These are phyloP conservation scores for Tetramorium alpestre DNA, from an alignment of 1,140 invertebrate genomes.

Conservation along the genomic window DNA sequence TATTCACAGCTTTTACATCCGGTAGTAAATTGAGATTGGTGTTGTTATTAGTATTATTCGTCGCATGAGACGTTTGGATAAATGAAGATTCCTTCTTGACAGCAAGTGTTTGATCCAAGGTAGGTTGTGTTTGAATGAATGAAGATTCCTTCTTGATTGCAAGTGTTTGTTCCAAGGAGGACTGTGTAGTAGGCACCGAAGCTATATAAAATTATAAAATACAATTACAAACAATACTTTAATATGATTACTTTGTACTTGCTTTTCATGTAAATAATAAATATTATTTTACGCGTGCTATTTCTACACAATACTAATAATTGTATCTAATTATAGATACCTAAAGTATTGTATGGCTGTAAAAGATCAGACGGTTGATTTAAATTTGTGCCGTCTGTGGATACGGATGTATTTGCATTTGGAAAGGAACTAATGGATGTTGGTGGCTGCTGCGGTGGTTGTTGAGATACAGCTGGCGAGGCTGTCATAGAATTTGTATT, in stretches of 20 bases:
- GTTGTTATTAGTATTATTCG: slow-evolving; percentile 71
- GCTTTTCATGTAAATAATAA: background rate
- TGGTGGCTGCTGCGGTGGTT: slow-evolving; percentile 73
- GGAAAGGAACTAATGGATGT: slow-evolving; percentile 81
- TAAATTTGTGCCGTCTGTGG: slow-evolving; percentile 74
- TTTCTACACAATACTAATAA: slow-evolving; percentile 29
- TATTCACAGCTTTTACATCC: slow-evolving; percentile 81
- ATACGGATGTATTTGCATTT: slow-evolving; percentile 76
- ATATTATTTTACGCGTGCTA: background rate
- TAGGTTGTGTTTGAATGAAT: slow-evolving; percentile 76
- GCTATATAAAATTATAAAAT: slow-evolving; percentile 61
- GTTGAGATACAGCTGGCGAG: slow-evolving; percentile 81
- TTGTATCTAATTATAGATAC: slow-evolving; percentile 4
- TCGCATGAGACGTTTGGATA: slow-evolving; percentile 76
- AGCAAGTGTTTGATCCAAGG: slow-evolving; percentile 78
- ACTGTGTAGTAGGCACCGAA: slow-evolving; percentile 78
- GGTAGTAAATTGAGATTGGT: slow-evolving; percentile 78
- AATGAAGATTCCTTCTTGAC: slow-evolving; percentile 81
- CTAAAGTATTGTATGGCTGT: slow-evolving; percentile 81
- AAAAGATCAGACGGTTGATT: slow-evolving; percentile 81
- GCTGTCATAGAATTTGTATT: slow-evolving; percentile 79
- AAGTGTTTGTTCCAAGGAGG: slow-evolving; percentile 78
- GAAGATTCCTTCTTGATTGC: slow-evolving; percentile 79
- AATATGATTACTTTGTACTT: background rate
- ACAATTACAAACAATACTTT: too few relatives aligned